Percentiles rank a stretch among this genome's conserved stretches.
phyloP scores from a whole-genome alignment of 2,113 vertebrate species.

The Rhinichthys klamathensis region DNA sequence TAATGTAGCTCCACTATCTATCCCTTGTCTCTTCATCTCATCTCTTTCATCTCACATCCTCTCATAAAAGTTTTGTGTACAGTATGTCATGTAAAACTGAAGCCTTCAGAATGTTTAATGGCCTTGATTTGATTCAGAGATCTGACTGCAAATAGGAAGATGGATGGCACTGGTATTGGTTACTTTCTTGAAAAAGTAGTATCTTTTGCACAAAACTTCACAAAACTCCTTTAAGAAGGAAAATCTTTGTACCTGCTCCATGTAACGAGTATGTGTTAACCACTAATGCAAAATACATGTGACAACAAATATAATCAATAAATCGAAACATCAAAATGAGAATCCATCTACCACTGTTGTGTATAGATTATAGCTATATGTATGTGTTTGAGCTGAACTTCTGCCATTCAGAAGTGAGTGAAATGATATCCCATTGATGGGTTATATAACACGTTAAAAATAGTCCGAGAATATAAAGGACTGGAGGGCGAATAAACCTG shows the following conservation, averaged over 20 bases:
- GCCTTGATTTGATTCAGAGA: constrained; percentile 13
- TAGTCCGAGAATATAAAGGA: neutral
- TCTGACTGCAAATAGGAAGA: neutral
- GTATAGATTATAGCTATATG: constrained; percentile 3
- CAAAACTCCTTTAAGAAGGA: constrained; percentile 2
- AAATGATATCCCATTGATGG: neutral
- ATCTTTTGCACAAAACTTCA: neutral
- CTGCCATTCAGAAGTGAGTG: neutral
- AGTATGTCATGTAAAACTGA: neutral
- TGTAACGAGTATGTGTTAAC: neutral
- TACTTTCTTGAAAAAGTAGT: neutral
- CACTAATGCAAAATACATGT: constrained; percentile 20
- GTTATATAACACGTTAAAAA: neutral
- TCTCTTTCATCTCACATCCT: neutral
- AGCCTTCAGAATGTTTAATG: neutral
- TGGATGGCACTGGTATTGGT: neutral
- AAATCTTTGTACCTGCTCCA: neutral
- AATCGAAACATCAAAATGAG: neutral
- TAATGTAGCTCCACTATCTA: neutral
- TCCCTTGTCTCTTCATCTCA: neutral
- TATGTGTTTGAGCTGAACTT: neutral
- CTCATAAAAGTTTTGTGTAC: neutral
- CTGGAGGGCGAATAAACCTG: neutral
- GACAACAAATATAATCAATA: constrained; percentile 11
- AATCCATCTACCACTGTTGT: neutral